Conservation (phyloP, 2,888 invertebrate species). For the Archips crataeganus region DNA sequence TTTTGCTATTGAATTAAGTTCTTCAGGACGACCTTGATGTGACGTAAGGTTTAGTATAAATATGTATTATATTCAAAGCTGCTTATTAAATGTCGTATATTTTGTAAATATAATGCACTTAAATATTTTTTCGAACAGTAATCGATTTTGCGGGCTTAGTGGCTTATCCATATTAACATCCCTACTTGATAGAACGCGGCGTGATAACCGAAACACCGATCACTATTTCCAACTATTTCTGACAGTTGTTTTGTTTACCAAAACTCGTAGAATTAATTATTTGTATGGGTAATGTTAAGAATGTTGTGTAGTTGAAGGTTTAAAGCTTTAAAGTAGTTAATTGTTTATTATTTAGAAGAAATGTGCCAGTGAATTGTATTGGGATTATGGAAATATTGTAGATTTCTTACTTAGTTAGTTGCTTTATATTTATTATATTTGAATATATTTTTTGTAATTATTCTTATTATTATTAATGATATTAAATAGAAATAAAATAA, state of each 20-base stretch:
- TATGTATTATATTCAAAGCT: too few species aligned
- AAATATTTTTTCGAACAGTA: too few species aligned
- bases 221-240: neutral
- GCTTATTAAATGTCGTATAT: too few species aligned
- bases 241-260: neutral
- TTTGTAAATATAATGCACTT: too few species aligned
- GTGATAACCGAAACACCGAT: too few species aligned
- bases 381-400: constrained; percentile 29
- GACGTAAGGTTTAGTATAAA: too few species aligned
- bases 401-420: neutral
- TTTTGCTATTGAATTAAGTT: too few species aligned
- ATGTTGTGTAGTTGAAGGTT: constrained; percentile 12
- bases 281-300: constrained; percentile 17
- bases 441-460: neutral
- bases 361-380: constrained; percentile 35
- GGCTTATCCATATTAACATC: too few species aligned
- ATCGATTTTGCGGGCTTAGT: too few species aligned
- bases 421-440: neutral
- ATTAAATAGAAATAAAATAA: neutral
- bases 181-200: too few species aligned
- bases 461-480: neutral
- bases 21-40: too few species aligned
- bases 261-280: neutral
- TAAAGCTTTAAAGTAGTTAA: constrained; percentile 36
- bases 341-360: constrained; percentile 19